Percentiles rank a stretch among this genome's conserved stretches.
Conservation (phyloP, 2,888 invertebrate genomes). For the Alsophila aescularia region DNA sequence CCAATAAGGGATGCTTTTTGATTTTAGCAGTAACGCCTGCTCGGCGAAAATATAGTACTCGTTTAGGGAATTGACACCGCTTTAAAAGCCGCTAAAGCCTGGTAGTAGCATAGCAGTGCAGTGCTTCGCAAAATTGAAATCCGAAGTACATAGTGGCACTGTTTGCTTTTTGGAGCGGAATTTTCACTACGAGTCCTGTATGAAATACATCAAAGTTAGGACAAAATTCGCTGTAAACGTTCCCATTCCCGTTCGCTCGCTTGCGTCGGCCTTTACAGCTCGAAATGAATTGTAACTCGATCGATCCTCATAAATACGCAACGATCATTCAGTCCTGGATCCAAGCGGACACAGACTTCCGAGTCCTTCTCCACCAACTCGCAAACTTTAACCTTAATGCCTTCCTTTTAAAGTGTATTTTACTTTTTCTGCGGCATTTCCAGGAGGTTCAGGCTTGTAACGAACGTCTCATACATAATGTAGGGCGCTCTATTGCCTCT, state of each 20-base stretch:
- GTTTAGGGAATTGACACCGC: no score
- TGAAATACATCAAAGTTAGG: no score
- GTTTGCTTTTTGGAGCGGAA: not conserved
- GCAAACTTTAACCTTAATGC: not conserved
- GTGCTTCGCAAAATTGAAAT: not conserved
- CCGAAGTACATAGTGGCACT: not conserved
- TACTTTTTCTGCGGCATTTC: not conserved
- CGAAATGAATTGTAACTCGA: slow-evolving; percentile 25
- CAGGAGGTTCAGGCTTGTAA: slow-evolving; percentile 15
- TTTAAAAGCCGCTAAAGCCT: no score
- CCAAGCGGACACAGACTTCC: slow-evolving; percentile 11
- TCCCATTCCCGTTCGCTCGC: not conserved
- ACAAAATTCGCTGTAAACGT: not conserved
- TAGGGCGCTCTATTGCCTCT: slow-evolving; percentile 39
- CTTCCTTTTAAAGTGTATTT: slow-evolving; percentile 1
- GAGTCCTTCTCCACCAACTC: not conserved
- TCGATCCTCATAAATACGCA: slow-evolving; percentile 43
- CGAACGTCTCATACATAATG: slow-evolving; percentile 35
- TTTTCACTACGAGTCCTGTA: no score
- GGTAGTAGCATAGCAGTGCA: no score
- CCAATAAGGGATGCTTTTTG: no score
- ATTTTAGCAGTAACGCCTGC: no score
- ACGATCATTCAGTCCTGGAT: slow-evolving; percentile 35
- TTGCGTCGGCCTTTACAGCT: not conserved
- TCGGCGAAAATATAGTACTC: no score